Evolutionary conservation across 2,888 invertebrate species (phyloP).

Genomic region (Platycheirus rosarum): DNA sequence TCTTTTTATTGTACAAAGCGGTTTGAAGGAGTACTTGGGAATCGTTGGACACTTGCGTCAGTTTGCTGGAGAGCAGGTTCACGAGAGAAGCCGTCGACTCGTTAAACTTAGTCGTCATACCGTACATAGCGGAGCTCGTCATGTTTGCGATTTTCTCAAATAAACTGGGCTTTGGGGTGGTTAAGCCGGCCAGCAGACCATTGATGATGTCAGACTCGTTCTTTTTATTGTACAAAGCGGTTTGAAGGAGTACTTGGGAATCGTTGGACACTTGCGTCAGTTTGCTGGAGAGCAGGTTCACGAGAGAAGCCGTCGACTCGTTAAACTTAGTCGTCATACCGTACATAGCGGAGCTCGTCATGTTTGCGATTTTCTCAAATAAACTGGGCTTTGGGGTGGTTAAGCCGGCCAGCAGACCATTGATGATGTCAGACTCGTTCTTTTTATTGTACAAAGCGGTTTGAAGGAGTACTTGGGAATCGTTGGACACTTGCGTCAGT

Average conservation of each 20-base stretch:
- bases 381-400: background rate
- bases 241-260: background rate
- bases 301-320: background rate
- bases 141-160: background rate
- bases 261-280: background rate
- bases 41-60: background rate
- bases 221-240: background rate
- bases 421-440: background rate
- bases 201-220: background rate
- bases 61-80: background rate
- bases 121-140: no score
- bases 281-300: background rate
- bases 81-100: background rate
- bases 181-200: background rate
- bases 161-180: background rate
- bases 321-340: background rate
- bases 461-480: background rate
- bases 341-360: background rate
- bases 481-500: background rate
- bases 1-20: background rate
- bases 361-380: constrained; percentile 10
- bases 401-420: background rate
- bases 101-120: background rate
- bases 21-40: background rate
- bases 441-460: background rate